Evolutionary conservation across 1,140 invertebrate genomes (phyloP).

Genomic region (Chlorops oryzae): DNA sequence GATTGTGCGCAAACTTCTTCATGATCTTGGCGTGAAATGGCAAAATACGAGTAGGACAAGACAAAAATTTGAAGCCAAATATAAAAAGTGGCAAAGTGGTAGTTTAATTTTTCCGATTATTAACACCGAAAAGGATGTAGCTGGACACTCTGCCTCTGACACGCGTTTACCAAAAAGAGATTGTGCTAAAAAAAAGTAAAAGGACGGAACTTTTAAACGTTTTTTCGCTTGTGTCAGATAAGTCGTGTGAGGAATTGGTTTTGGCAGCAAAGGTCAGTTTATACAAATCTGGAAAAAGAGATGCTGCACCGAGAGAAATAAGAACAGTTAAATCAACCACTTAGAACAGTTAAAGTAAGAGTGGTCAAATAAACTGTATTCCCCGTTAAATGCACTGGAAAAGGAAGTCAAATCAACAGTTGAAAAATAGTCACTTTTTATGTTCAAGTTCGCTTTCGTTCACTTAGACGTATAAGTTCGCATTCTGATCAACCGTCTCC

Average conservation of each 20-base stretch:
- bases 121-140: neutral
- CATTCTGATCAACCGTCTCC: no score
- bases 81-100: conserved; percentile 1
- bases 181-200: conserved; percentile 6
- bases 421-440: no score
- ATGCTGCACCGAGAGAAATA: no score
- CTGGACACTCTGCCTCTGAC: neutral
- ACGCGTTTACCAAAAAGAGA: neutral
- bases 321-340: no score
- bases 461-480: no score
- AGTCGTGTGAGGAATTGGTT: conserved; percentile 2
- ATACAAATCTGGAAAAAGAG: conserved; percentile 7
- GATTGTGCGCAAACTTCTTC: no score
- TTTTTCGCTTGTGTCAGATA: conserved; percentile 1
- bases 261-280: neutral
- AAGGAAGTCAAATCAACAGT: no score
- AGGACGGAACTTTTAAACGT: conserved; percentile 3
- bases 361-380: no score
- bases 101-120: neutral
- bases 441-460: no score
- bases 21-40: neutral
- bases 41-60: neutral
- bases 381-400: no score
- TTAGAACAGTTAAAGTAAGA: no score
- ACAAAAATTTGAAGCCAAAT: conserved; percentile 2